Evolutionary conservation across 2,113 vertebrate species (phyloP).

Genomic region (Sorex araneus): DNA sequence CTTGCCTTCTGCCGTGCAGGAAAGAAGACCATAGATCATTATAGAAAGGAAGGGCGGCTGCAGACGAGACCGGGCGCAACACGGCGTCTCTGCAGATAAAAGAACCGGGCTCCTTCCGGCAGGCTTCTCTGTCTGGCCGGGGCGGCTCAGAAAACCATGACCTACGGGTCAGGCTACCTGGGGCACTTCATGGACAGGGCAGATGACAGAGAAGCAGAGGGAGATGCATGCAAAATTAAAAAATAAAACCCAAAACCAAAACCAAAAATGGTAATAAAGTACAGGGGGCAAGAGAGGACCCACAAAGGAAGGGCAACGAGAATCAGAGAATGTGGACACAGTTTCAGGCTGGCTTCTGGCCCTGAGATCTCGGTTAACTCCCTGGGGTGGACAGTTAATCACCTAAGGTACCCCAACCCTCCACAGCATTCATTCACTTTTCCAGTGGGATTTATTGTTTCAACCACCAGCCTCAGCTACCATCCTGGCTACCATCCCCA

Average conservation of each 20-base stretch:
- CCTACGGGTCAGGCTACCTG: neutral
- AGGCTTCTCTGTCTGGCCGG: neutral
- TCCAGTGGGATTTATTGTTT: neutral
- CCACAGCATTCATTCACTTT: neutral
- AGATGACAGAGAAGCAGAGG: neutral
- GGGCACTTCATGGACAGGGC: neutral
- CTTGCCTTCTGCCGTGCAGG: slow-evolving; percentile 92
- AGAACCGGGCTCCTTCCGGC: neutral
- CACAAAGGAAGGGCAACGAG: neutral
- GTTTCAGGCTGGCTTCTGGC: neutral
- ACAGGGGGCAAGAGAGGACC: too few species aligned
- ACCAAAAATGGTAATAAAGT: neutral
- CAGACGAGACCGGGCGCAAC: neutral
- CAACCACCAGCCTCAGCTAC: neutral
- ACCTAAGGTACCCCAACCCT: neutral
- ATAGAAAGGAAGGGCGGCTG: slow-evolving; percentile 43
- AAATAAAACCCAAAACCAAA: neutral
- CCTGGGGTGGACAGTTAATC: neutral
- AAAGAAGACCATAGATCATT: slow-evolving; percentile 45
- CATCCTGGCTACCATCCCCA: neutral
- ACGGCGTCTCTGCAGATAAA: neutral
- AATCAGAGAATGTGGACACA: slow-evolving; percentile 24
- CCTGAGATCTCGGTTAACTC: neutral
- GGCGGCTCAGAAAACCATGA: neutral
- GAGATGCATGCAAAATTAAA: neutral